Base-by-base conservation (phyloP, 1,140 invertebrate genomes). In the Zelostemma sp. region DNA sequence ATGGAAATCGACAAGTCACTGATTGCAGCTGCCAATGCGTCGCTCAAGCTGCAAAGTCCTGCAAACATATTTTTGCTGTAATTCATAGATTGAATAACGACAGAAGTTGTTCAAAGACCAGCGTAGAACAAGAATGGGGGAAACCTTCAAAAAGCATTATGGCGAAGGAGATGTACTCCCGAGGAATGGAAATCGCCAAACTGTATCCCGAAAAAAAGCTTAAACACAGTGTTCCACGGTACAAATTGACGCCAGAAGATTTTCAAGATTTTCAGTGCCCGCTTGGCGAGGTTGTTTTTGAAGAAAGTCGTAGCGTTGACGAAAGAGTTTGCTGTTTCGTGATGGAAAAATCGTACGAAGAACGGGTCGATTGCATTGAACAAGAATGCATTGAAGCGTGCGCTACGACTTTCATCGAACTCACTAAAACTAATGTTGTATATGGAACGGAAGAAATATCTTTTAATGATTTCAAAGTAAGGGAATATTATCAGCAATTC, bases 61-160 rank as follows among this genome's bases (percentile, higher is more conserved):
- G 33, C 11, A 43, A 54, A 17, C 56, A 58, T 16, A 46, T 58
- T 46, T 15, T 25, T 33, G 56, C 41, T 21, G 25, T 58, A 0
- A 49, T 58, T 48, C 45, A 49, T 31, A 14, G 15, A 28, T 28
- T 48, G 2, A 58, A 58, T 17, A 33, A 46, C 18, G 56, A 49
- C 15, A 11, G 43, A 25, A 58, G 56, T 21, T 1, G 11, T 3
- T 48, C 56, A 11, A 58, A 58, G 33, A 58, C 56, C 9, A 48
- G 43, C 5, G 14, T 58, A 1, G 43, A 58, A 12, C 43, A 58
- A 58, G 43, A 58, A 18, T 58, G 56, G 56, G 56, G 56, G 0
- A 25, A 31, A 5, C 56, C 43, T 6, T 48, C 56, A 2, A 14
- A 15, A 11, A 14, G 2, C 18, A 16, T 14, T 9, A 12, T 35